Percentiles rank a stretch among this genome's conserved stretches.
Conservation (phyloP, 1,140 invertebrate species). For the Kradibia gibbosae region DNA sequence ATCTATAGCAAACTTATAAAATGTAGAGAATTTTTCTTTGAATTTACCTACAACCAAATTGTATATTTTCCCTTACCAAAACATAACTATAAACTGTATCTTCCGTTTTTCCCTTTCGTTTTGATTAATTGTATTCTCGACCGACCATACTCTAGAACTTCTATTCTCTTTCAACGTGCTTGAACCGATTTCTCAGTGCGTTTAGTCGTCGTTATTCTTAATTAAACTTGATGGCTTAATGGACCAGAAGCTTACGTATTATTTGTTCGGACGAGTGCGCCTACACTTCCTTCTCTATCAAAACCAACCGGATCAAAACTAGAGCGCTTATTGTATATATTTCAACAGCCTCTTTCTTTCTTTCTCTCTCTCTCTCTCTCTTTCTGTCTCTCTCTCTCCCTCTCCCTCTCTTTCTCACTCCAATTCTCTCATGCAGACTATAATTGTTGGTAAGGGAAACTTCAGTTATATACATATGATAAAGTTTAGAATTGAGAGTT, state of each 20-base stretch:
- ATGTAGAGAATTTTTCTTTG: not conserved
- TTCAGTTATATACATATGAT: not conserved
- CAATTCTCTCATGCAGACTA: not conserved
- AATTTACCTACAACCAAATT: not conserved
- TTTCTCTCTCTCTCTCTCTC: not conserved
- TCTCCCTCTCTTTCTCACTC: not conserved
- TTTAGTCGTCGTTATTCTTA: conserved; percentile 37
- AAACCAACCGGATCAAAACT: conserved; percentile 22
- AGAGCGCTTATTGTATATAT: conserved; percentile 1
- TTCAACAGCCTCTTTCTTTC: not conserved
- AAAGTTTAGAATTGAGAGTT: not conserved
- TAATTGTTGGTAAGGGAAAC: not conserved
- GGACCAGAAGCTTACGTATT: conserved; percentile 39
- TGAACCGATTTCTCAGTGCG: not conserved
- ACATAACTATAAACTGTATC: not conserved
- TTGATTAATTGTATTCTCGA: not conserved
- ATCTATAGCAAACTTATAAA: too few species aligned
- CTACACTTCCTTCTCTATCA: conserved; percentile 1
- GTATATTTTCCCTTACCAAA: not conserved
- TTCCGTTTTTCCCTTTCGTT: not conserved
- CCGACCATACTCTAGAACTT: not conserved
- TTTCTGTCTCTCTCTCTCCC: not conserved
- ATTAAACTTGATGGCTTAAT: conserved; percentile 49
- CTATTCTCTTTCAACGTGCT: conserved; percentile 9
- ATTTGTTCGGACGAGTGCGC: conserved; percentile 21